phyloP scores from a whole-genome alignment of 2,888 invertebrate genomes.

The Polylopha cassiicola region DNA sequence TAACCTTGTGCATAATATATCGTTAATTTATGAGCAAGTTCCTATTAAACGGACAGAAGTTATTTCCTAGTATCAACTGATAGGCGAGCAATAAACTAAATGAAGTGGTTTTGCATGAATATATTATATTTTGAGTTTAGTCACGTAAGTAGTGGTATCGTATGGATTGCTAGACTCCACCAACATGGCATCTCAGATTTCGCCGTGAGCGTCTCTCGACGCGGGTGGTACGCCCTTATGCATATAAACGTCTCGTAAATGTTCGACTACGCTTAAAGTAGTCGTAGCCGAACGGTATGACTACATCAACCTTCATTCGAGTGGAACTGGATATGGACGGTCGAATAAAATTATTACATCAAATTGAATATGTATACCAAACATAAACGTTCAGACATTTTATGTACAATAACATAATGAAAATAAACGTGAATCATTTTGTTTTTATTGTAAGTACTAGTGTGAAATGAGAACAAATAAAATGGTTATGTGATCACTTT shows the following conservation, averaged over 20 bases:
- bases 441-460: too few relatives aligned
- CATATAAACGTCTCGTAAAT: slow-evolving; percentile 63
- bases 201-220: slow-evolving; percentile 48
- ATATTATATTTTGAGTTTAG: slow-evolving; percentile 8
- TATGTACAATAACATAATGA: too few relatives aligned
- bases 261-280: slow-evolving; percentile 44
- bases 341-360: slow-evolving; percentile 16
- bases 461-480: too few relatives aligned
- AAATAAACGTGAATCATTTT: too few relatives aligned
- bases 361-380: slow-evolving; percentile 20
- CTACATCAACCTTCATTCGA: slow-evolving; percentile 19
- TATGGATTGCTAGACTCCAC: slow-evolving; percentile 25
- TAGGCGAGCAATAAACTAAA: slow-evolving; percentile 4
- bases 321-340: slow-evolving; percentile 10
- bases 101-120: slow-evolving; percentile 11
- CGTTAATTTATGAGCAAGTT: slow-evolving; percentile 17
- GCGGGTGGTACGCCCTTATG: slow-evolving; percentile 63
- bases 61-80: slow-evolving; percentile 14
- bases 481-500: too few relatives aligned
- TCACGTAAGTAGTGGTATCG: slow-evolving; percentile 29
- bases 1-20: too few relatives aligned
- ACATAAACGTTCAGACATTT: slow-evolving; percentile 3
- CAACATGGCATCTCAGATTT: slow-evolving; percentile 54
- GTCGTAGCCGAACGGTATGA: slow-evolving; percentile 31
- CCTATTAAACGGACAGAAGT: slow-evolving; percentile 12